These are phyloP conservation scores for Bhutanitis thaidina DNA, from an alignment of 2,888 invertebrate species.

Conservation along the genomic window DNA sequence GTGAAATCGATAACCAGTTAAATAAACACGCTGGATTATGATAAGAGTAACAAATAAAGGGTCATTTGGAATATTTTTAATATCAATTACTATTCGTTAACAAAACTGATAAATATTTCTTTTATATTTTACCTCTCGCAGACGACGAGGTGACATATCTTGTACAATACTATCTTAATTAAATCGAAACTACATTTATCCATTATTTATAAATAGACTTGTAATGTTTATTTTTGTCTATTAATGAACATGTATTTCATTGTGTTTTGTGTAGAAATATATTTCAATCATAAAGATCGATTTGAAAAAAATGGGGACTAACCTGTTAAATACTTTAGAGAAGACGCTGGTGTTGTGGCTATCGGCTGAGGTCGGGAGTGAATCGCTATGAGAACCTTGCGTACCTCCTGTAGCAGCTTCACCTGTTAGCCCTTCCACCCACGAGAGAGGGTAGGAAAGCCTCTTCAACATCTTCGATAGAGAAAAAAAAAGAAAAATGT, in stretches of 20 bases:
- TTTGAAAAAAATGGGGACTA: constrained; percentile 23
- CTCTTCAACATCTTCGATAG: constrained; percentile 91
- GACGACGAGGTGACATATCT: too few species aligned
- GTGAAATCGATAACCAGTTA: background rate
- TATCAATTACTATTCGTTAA: too few species aligned
- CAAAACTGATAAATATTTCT: too few species aligned
- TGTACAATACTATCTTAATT: too few species aligned
- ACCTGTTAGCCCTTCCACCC: constrained; percentile 93
- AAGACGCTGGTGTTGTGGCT: constrained; percentile 87
- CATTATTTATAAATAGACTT: too few species aligned
- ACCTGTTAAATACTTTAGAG: constrained; percentile 96
- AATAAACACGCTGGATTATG: background rate
- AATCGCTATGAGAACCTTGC: constrained; percentile 75
- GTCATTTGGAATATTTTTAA: background rate
- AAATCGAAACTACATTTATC: too few species aligned
- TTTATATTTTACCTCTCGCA: too few species aligned
- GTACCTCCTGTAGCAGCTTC: constrained; percentile 79
- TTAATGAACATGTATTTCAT: too few species aligned
- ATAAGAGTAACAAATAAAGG: too few species aligned
- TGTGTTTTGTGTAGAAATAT: too few species aligned
- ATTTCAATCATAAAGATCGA: too few species aligned
- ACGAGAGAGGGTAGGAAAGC: constrained; percentile 93
- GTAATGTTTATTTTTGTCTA: too few species aligned
- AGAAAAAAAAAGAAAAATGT: background rate
- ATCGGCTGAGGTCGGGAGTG: constrained; percentile 80